A percentile compares a stretch with the other conserved stretches of the same genome.
Conservation (phyloP, 2,797 vertebrate species). For the Anguilla megastoma region DNA sequence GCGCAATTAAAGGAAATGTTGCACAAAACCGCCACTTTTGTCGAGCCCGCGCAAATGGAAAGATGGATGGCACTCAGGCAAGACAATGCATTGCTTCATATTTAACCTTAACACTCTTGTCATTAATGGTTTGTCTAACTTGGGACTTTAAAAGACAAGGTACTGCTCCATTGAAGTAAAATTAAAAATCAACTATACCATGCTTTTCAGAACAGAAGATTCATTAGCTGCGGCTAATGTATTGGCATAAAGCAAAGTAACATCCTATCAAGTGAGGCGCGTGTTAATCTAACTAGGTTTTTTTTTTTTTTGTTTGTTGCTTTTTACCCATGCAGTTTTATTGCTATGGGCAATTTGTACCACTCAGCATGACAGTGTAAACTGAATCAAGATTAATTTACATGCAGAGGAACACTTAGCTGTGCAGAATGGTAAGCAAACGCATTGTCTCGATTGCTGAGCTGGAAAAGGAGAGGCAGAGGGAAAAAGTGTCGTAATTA, state of each 20-base stretch:
- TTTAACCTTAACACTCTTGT: conserved; percentile 92
- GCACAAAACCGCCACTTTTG: conserved; percentile 96
- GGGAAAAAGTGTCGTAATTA: conserved; percentile 83
- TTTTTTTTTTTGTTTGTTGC: conserved; percentile 64
- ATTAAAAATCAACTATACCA: conserved; percentile 97
- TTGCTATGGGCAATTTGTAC: conserved; percentile 99
- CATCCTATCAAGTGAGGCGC: conserved; percentile 95
- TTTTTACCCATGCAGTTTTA: conserved; percentile 94
- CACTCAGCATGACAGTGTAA: conserved; percentile 99
- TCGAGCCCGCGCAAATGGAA: conserved; percentile 97
- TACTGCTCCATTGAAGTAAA: conserved; percentile 92
- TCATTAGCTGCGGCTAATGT: conserved; percentile 98
- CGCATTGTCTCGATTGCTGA: conserved; percentile 92
- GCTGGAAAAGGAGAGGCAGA: conserved; percentile 80
- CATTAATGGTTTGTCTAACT: conserved; percentile 92
- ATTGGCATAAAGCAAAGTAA: conserved; percentile 98
- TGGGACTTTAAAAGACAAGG: conserved; percentile 86
- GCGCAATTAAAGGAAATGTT: conserved; percentile 92
- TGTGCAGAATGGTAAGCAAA: conserved; percentile 96
- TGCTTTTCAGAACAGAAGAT: conserved; percentile 96
- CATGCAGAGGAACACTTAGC: conserved; percentile 99
- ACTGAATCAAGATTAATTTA: conserved; percentile 99
- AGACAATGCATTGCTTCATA: conserved; percentile 87
- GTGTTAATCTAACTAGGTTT: conserved; percentile 84
- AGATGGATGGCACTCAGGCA: conserved; percentile 92